Percentiles rank a stretch among this genome's conserved stretches.
These are phyloP conservation scores for Pteropus rufus DNA, from an alignment of 2,797 vertebrate genomes.

Conservation along the genomic window DNA sequence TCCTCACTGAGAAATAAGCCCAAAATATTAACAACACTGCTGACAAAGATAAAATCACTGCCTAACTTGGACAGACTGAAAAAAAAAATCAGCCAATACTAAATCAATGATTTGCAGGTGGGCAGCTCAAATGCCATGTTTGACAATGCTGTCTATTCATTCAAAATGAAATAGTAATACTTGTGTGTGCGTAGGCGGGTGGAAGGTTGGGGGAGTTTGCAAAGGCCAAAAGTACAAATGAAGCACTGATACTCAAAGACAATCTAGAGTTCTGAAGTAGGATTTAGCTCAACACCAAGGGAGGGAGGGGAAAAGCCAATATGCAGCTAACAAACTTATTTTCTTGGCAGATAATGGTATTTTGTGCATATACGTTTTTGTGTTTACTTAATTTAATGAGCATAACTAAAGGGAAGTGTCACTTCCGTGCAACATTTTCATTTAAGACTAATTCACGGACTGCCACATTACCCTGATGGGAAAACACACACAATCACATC, in stretches of 20 bases:
- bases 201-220: neutral
- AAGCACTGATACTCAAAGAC: neutral
- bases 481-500: neutral
- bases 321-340: neutral
- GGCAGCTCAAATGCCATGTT: neutral
- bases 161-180: constrained; percentile 12
- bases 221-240: neutral
- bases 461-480: neutral
- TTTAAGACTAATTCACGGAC: neutral
- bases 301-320: neutral
- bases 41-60: constrained; percentile 33
- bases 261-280: neutral
- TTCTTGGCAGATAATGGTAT: constrained; percentile 9
- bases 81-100: neutral
- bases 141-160: neutral
- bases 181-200: neutral
- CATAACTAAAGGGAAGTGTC: neutral
- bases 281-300: neutral
- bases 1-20: constrained; percentile 13
- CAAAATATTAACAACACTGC: constrained; percentile 16
- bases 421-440: constrained; percentile 7
- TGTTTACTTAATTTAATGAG: neutral
- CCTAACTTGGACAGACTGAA: neutral
- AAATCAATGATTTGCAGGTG: neutral
- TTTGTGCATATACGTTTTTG: constrained; percentile 3